Base-by-base conservation (phyloP, 1,140 invertebrate species). In the Drosophila baimaii region DNA sequence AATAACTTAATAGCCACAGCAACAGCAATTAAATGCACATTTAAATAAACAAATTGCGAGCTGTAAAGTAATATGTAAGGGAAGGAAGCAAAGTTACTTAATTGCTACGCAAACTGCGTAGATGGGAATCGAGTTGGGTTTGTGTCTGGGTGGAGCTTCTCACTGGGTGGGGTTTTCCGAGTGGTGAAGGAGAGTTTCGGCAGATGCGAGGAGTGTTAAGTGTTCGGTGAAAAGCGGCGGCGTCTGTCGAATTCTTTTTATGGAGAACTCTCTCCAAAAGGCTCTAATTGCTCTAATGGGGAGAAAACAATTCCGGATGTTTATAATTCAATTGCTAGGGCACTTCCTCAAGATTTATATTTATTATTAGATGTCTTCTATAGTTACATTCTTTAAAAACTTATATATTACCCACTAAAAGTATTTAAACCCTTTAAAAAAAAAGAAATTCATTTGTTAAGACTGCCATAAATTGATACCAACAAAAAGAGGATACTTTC, bases 1-100 rank as follows among this genome's bases (percentile, higher is more conserved):
- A 78, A 58, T 58, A 80, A 65, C 31, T 52, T 58, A 58, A 69
- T 55, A 33, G 49, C 27, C 27, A 27, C 27, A 37, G 52, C 41
- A 69, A 80, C 59, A 81, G 64, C 64, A 85, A 78, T 85, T 85
- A 85, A 78, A 63, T 81, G 78, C 61, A 74, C 63, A 81, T 86
- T 81, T 85, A 81, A 78, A 80, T 39, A 86, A 84, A 84, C 74
- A 73, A 83, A 77, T 41, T 55, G 35, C 43, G 25, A 25, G 43
- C 44, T 35, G 49, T 70, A 56, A 77, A 58, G 44, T 35, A 75
- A 46, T 46, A 47, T 47, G 54, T 46, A 43, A 10, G 7, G 70
- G 37, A 46, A 23, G 72, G 37, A 57, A 75, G 52, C 19, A 9
- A 57, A 44, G 55, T 69, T 21, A 43, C 54, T 54, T 77, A 77